Evolutionary conservation across 2,888 invertebrate species (phyloP), one percentile per base, ranked within the genome.

Genomic region (Gnatocerus cornutus): DNA sequence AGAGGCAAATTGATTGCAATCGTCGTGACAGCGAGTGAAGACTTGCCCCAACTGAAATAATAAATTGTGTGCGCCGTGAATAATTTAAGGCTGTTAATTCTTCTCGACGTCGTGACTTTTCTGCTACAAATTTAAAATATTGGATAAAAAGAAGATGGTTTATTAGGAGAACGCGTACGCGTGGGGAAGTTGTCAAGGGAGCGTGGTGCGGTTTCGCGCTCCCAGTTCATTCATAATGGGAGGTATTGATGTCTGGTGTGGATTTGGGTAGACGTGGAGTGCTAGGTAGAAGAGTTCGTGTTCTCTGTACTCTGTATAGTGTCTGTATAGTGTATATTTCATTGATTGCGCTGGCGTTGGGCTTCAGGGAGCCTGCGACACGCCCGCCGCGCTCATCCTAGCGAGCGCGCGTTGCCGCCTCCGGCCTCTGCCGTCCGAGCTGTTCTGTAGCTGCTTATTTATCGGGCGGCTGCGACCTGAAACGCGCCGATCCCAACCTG

Each of bases 391-490:
- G 80, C 80, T 81, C 82, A 80, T 82, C 83, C 83, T 82, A 80
- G 82, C 79, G 79, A 84, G 84, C 84, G 83, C 83, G 82, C 83
- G 83, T 83, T 83, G 80, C 79, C 79, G 69, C 72, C 78, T 76
- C 78, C 82, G 80, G 80, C 79, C 80, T 82, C 79, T 75, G 75
- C 78, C 75, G 74, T 69, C 76, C 76, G 76, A 77, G 76, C 82
- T 84, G 81, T 84, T 83, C 84, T 84, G 82, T 83, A 83, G 83
- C 83, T 82, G 82, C 82, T 84, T 85, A 84, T 85, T 84, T 84
- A 84, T 84, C 84, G 83, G 81, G 82, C 82, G 83, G 81, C 83
- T 82, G 82, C 80, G 82, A 83, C 78, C 82, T 80, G 80, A 81
- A 83, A 76, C 83, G 82, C 82, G 83, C 80, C 80, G 80, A 73